A percentile compares a stretch with the other conserved stretches of the same genome.
Evolutionary conservation across 2,888 invertebrate species (phyloP).

Genomic region (Rapana venosa): DNA sequence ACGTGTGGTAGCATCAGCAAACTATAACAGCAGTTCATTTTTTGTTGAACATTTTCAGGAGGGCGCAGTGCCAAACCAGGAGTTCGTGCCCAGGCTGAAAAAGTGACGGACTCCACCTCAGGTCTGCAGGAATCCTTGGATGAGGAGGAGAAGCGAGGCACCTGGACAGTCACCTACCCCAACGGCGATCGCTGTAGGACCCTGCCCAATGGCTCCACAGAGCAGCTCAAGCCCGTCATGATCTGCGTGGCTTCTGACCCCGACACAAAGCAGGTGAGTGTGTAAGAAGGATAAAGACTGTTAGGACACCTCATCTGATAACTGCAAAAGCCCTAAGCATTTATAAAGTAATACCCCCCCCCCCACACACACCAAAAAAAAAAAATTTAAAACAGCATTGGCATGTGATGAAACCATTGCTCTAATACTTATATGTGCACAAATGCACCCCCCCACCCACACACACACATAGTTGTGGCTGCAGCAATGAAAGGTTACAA

Average conservation of each 20-base stretch:
- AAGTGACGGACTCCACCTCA: not conserved
- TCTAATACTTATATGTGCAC: too few relatives aligned
- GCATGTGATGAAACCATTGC: too few relatives aligned
- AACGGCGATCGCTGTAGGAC: conserved; percentile 69
- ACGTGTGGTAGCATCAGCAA: too few relatives aligned
- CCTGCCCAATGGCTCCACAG: conserved; percentile 56
- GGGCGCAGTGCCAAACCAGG: conserved; percentile 1
- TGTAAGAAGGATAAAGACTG: not conserved
- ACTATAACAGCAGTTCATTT: too few relatives aligned
- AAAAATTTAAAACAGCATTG: too few relatives aligned
- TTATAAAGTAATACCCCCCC: too few relatives aligned
- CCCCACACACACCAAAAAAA: too few relatives aligned
- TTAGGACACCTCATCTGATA: not conserved
- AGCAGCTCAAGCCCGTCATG: conserved; percentile 67
- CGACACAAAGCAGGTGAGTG: conserved; percentile 72
- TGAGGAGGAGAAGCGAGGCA: conserved; percentile 56
- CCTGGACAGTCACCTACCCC: conserved; percentile 73
- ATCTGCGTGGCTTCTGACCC: conserved; percentile 75
- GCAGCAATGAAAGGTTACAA: too few relatives aligned
- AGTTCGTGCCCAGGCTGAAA: not conserved
- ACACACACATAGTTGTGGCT: too few relatives aligned
- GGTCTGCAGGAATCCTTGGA: conserved; percentile 42
- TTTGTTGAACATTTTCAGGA: not conserved
- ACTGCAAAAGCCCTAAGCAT: too few relatives aligned
- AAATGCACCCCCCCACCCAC: too few relatives aligned